Evolutionary conservation across 2,888 invertebrate species (phyloP).

Genomic region (Tenthredo scrophulariae): DNA sequence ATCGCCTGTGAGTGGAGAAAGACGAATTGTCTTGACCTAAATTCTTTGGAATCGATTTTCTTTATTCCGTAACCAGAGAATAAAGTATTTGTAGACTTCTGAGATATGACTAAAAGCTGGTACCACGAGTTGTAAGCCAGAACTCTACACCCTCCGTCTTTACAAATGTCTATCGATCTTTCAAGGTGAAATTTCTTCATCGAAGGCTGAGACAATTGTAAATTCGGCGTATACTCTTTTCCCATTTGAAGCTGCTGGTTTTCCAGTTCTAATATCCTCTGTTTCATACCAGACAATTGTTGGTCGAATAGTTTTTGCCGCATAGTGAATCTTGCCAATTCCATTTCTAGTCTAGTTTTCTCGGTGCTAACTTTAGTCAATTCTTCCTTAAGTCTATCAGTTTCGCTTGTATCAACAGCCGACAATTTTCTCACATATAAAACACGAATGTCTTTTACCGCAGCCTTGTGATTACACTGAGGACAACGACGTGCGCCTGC

Average conservation of each 20-base stretch:
- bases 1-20: constrained; percentile 88
- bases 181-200: constrained; percentile 80
- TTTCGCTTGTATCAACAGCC: constrained; percentile 89
- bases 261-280: constrained; percentile 68
- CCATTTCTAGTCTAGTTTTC: constrained; percentile 82
- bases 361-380: constrained; percentile 82
- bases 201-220: constrained; percentile 70
- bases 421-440: constrained; percentile 89
- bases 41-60: constrained; percentile 85
- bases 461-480: constrained; percentile 90
- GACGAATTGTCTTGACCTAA: constrained; percentile 84
- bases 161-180: constrained; percentile 84
- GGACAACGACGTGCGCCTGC: constrained; percentile 87
- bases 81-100: constrained; percentile 85
- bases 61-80: constrained; percentile 91
- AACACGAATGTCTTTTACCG: constrained; percentile 85
- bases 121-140: constrained; percentile 85
- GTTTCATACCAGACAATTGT: constrained; percentile 72
- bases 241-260: constrained; percentile 60
- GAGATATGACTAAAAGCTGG: constrained; percentile 86
- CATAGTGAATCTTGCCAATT: constrained; percentile 81
- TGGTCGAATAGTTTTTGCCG: constrained; percentile 76
- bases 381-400: constrained; percentile 84
- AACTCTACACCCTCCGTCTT: constrained; percentile 89
- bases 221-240: constrained; percentile 60